phyloP scores from a whole-genome alignment of 1,140 invertebrate genomes.

The Drosophila nebulosa region DNA sequence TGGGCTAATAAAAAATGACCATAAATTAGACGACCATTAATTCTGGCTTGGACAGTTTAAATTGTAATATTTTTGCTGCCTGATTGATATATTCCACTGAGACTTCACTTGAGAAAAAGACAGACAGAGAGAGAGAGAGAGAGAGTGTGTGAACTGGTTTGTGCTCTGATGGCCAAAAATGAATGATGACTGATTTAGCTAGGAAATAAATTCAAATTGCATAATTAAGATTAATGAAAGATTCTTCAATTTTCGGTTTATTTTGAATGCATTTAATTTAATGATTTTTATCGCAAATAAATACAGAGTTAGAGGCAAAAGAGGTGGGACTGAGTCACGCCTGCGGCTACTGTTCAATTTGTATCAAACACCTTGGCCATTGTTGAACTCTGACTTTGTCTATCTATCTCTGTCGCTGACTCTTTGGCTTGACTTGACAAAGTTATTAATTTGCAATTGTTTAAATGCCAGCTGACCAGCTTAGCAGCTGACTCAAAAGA shows the following conservation, averaged over 20 bases:
- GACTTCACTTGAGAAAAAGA: neutral
- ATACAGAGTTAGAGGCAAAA: too few relatives aligned
- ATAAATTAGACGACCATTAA: constrained; percentile 55
- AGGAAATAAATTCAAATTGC: constrained; percentile 27
- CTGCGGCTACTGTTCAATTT: constrained; percentile 45
- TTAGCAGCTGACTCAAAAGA: constrained; percentile 1
- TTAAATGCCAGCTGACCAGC: constrained; percentile 52
- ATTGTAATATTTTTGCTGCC: constrained; percentile 21
- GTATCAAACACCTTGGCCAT: constrained; percentile 17
- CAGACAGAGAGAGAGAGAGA: neutral
- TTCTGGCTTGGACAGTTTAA: constrained; percentile 36
- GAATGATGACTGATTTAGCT: constrained; percentile 1
- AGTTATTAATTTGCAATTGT: constrained; percentile 72
- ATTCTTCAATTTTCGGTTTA: constrained; percentile 5
- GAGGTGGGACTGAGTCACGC: constrained; percentile 19
- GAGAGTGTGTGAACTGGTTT: constrained; percentile 55
- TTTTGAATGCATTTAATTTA: constrained; percentile 21
- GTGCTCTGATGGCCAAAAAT: neutral
- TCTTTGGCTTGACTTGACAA: constrained; percentile 28
- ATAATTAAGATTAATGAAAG: constrained; percentile 39
- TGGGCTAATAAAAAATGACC: constrained; percentile 38
- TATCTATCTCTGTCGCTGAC: neutral
- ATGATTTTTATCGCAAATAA: neutral
- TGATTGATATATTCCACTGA: constrained; percentile 49
- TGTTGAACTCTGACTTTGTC: constrained; percentile 46